These are phyloP conservation scores for Elephas maximus DNA, from an alignment of 2,113 vertebrate genomes.

Conservation along the genomic window DNA sequence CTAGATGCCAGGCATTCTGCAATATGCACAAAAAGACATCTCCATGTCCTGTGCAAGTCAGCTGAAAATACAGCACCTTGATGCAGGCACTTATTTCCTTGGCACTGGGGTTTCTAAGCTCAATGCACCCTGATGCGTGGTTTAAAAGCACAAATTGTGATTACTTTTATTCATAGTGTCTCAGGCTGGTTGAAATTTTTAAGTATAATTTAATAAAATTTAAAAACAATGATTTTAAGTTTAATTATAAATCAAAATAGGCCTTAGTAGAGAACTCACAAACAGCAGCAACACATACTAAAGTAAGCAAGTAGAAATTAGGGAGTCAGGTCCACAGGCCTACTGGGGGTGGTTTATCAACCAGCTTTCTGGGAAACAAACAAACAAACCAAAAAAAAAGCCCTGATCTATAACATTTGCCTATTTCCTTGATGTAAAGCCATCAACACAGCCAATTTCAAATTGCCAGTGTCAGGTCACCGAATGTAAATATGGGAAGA, in stretches of 20 bases:
- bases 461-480: background rate
- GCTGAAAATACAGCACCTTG: background rate
- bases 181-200: background rate
- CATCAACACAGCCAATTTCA: background rate
- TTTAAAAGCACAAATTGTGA: constrained; percentile 39
- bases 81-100: background rate
- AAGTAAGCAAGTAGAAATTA: constrained; percentile 1
- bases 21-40: background rate
- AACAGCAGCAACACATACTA: background rate
- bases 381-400: background rate
- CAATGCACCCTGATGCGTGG: background rate
- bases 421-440: background rate
- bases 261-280: background rate
- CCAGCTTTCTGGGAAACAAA: background rate
- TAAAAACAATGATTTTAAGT: background rate
- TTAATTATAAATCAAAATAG: constrained; percentile 13
- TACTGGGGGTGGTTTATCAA: background rate
- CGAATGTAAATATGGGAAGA: background rate
- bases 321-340: background rate
- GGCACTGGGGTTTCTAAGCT: background rate
- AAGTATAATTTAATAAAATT: background rate
- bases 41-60: background rate
- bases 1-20: background rate
- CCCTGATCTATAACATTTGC: background rate
- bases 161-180: background rate